Base-by-base conservation (phyloP, 2,113 vertebrate species). In the Triplophysa rosa region DNA sequence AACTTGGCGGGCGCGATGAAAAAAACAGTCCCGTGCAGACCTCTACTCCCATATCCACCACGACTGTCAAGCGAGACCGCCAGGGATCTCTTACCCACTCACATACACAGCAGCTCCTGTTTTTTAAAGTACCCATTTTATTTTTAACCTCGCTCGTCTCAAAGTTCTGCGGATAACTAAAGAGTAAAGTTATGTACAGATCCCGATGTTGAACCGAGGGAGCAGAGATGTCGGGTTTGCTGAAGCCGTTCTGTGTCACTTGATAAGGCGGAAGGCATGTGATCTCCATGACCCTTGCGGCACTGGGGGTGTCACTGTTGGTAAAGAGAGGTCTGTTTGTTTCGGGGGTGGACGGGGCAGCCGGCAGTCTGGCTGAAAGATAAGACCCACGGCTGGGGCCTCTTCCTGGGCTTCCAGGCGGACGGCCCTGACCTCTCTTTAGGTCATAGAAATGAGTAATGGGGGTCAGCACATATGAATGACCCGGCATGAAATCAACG, bases 231-330 rank as follows among this genome's bases (percentile, higher is more conserved):
- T 2, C 0, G n/a, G 29, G 19, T 59, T 24, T 14, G 40, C 12
- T 24, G 40, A 16, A 17, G 24, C 17, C 11, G 24, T 17, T 71
- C n/a, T 67, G 11, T 78, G 83, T 72, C 69, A 78, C 47, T 61
- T 73, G 87, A 91, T 87, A 87, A 88, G 82, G 75, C 75, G 81
- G 78, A 65, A 80, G 81, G 80, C 17, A 54, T 82, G 66, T 85
- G 83, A 85, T 83, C 84, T 62, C 45, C 17, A 3, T 77, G 84
- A 85, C 84, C 88, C 77, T 65, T 71, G 73, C 75, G 8, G 79
- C 62, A 73, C 80, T 83, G 78, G 73, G 83, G 88, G 86, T 80
- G 75, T 82, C 85, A 78, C 47, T 67, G 67, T 84, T 84, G 62
- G 64, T 79, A 78, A 81, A 75, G 71, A 83, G 78, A 88, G 82